Evolutionary conservation across 1,140 invertebrate species (phyloP), one percentile per base, ranked within the genome.

Genomic region (Pseudomyrmex dendroicus): DNA sequence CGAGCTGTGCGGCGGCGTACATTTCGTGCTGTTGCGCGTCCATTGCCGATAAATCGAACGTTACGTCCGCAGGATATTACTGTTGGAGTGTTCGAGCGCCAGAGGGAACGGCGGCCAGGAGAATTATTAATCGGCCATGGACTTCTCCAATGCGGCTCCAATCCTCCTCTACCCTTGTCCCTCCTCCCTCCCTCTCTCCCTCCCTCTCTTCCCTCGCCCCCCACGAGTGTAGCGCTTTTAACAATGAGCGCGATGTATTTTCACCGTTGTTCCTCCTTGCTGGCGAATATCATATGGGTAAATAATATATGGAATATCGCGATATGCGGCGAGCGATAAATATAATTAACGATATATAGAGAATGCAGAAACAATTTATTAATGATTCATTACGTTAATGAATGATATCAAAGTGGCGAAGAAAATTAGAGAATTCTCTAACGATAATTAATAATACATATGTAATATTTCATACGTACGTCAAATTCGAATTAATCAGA

Each of bases 31-130:
- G 15, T 83, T 72, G 64, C 59, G 17, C 84, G 68, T 52, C 70
- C 73, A 64, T 56, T 66, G 25, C 48, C 73, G 86, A 86, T 86
- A 84, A 87, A 85, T 85, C 78, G 83, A 56, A 56, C 62, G 72
- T 82, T 74, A 64, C 73, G 54, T 66, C 52, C 8, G 20, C 56
- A 25, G 20, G 73, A 78, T 73, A 64, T 84, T 76, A 54, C 56
- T 56, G 57, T 76, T 54, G 66, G 52, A 46, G 17, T 64, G 82
- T 59, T 35, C 67, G 59, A 15, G 17, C 59, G 57, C 48, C 66
- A 25, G 50, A 25, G 25, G 59, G 46, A 70, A 50, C 70, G 57
- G 44, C 70, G 57, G 59, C 15, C 57, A 54, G 25, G 80, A 77
- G 82, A 63, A 86, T 77, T 64, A 72, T 77, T 73, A 86, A 73